Evolutionary conservation across 2,888 invertebrate genomes (phyloP).

Genomic region (Carabus problematicus): DNA sequence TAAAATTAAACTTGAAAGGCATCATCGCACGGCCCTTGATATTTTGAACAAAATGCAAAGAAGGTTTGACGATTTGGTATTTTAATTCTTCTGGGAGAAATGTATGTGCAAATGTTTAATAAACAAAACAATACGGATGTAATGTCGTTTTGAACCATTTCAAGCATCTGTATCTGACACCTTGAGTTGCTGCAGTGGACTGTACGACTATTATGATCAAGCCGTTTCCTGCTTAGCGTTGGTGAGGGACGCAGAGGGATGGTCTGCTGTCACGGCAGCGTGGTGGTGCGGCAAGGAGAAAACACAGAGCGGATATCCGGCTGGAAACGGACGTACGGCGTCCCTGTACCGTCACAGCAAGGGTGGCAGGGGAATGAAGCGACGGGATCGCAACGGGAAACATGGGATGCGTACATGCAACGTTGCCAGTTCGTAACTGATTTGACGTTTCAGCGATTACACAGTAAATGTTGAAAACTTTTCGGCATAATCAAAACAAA

Average conservation of each 20-base stretch:
- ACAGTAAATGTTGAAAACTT: background rate
- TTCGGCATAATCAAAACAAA: too few relatives aligned
- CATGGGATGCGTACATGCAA: slow-evolving; percentile 7
- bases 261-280: background rate
- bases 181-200: slow-evolving; percentile 9
- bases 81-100: background rate
- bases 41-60: too few relatives aligned
- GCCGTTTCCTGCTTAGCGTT: slow-evolving; percentile 27
- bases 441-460: background rate
- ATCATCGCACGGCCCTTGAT: too few relatives aligned
- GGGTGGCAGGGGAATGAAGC: slow-evolving; percentile 2
- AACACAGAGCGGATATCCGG: slow-evolving; percentile 36
- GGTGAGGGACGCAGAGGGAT: background rate
- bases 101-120: background rate
- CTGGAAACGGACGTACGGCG: slow-evolving; percentile 37
- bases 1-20: background rate
- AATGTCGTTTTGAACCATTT: background rate
- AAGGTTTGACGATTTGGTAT: too few relatives aligned
- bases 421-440: slow-evolving; percentile 20
- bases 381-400: slow-evolving; percentile 14
- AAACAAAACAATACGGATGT: slow-evolving; percentile 1
- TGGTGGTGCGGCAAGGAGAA: slow-evolving; percentile 1
- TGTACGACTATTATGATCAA: slow-evolving; percentile 33
- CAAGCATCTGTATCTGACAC: slow-evolving; percentile 1
- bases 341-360: slow-evolving; percentile 5